These are phyloP conservation scores for Antitype chi DNA, from an alignment of 2,888 invertebrate genomes.

Conservation along the genomic window DNA sequence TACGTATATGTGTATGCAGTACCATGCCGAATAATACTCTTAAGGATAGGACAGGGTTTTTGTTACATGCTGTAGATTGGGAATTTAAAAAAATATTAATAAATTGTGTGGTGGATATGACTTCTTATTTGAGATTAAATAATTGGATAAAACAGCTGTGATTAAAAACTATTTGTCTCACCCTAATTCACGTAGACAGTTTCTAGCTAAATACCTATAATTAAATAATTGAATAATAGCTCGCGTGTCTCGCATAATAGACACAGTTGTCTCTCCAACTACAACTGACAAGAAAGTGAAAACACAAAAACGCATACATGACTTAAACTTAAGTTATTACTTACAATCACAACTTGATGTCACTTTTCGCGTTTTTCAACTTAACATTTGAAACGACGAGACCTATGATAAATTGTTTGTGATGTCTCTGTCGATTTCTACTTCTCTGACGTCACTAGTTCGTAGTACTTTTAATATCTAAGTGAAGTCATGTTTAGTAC, in stretches of 20 bases:
- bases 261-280: constrained; percentile 39
- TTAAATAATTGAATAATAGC: constrained; percentile 52
- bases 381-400: constrained; percentile 24
- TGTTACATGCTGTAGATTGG: too few species aligned
- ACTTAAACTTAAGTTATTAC: constrained; percentile 57
- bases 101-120: not conserved
- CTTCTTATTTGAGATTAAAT: not conserved
- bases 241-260: constrained; percentile 56
- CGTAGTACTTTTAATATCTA: constrained; percentile 47
- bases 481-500: constrained; percentile 36
- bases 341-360: constrained; percentile 49
- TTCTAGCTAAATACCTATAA: constrained; percentile 56
- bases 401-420: constrained; percentile 39
- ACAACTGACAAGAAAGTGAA: constrained; percentile 57
- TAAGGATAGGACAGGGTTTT: too few species aligned
- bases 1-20: too few species aligned
- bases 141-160: constrained; percentile 1
- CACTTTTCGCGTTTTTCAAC: constrained; percentile 51
- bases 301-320: constrained; percentile 49
- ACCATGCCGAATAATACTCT: too few species aligned
- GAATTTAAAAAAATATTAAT: too few species aligned
- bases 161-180: constrained; percentile 29
- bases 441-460: constrained; percentile 27
- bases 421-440: constrained; percentile 42
- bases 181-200: constrained; percentile 41